Base-by-base conservation (phyloP, 2,797 vertebrate species). In the Enteromius argenteus region DNA sequence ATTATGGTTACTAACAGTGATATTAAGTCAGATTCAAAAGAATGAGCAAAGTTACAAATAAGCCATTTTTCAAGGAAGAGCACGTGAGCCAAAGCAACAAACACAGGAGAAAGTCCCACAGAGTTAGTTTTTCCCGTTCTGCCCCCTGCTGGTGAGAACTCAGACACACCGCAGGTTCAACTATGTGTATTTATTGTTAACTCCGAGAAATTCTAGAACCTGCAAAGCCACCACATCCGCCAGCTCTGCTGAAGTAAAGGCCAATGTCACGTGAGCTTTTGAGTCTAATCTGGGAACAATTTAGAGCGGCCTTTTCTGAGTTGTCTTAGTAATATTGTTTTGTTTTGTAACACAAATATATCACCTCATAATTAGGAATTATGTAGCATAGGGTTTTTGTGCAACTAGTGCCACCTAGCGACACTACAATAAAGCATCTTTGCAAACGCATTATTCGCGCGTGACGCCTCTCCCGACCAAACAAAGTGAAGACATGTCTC, bases 201-300 rank as follows among this genome's bases (percentile, higher is more conserved):
- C 64, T 80, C 35, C 37, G 27, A 58, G 35, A 69, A 78, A 62
- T 62, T 32, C 37, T 32, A 83, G 67, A 84, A 81, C 60, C 67
- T 78, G 68, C 56, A 81, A 82, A 71, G 53, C 82, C 82, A 64
- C 67, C 37, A 83, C 73, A 75, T 81, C 73, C 73, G 68, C 78
- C 39, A 35, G 35, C 37, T 53, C 67, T 23, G 51, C 74, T 83
- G 39, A 53, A n/a, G 71, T 51, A 23, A 42, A 39, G 58, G n/a
- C 9, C 39, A 19, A 27, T 60, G 39, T 46, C 32, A 23, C 11
- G 5, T 80, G 71, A 88, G 82, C 76, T 66, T 69, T 11, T 44
- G 49, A 58, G 27, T 30, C 44, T 71, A 78, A 81, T 79, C 51
- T 80, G 80, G 21, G 77, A 46, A 77, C 23, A 72, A 32, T 27